Conservation (phyloP, 2,888 invertebrate species). For the Andrena fulva region DNA sequence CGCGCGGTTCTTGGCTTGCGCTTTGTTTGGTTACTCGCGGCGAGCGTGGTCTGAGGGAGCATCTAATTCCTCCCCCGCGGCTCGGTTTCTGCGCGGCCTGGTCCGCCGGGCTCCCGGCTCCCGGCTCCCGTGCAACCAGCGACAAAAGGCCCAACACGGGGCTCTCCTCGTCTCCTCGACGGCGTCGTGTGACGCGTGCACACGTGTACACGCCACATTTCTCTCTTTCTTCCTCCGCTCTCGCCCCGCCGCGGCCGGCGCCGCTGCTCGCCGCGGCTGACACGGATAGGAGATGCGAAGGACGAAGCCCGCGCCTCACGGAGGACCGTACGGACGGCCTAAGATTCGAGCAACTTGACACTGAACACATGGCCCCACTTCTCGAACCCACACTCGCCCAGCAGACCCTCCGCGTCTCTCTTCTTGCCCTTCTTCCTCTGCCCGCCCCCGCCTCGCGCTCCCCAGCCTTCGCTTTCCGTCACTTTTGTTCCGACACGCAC, state of each 20-base stretch:
- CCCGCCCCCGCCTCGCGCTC: slow-evolving; percentile 24
- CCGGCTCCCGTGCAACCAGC: background rate
- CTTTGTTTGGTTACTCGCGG: slow-evolving; percentile 49
- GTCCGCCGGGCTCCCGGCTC: too few species aligned
- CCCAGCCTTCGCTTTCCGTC: slow-evolving; percentile 26
- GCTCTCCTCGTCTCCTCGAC: slow-evolving; percentile 11
- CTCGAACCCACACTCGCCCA: slow-evolving; percentile 82
- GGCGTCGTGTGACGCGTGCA: slow-evolving; percentile 39
- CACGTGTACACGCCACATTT: slow-evolving; percentile 43
- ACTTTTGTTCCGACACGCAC: slow-evolving; percentile 33
- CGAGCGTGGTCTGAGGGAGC: slow-evolving; percentile 16
- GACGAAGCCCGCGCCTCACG: slow-evolving; percentile 47
- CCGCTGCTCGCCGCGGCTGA: background rate
- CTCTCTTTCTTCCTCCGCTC: slow-evolving; percentile 21
- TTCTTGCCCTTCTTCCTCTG: slow-evolving; percentile 48
- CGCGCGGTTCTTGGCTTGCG: slow-evolving; percentile 14
- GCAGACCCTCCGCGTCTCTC: slow-evolving; percentile 72
- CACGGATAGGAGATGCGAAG: slow-evolving; percentile 58
- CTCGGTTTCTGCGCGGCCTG: slow-evolving; percentile 10
- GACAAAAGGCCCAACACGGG: slow-evolving; percentile 21
- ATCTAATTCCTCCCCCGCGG: slow-evolving; percentile 1
- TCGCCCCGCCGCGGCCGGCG: slow-evolving; percentile 8
- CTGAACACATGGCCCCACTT: slow-evolving; percentile 85
- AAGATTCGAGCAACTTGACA: slow-evolving; percentile 83
- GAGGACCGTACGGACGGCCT: slow-evolving; percentile 65